Base-by-base conservation (phyloP, 1,140 invertebrate species). In the Drosophila guanche region DNA sequence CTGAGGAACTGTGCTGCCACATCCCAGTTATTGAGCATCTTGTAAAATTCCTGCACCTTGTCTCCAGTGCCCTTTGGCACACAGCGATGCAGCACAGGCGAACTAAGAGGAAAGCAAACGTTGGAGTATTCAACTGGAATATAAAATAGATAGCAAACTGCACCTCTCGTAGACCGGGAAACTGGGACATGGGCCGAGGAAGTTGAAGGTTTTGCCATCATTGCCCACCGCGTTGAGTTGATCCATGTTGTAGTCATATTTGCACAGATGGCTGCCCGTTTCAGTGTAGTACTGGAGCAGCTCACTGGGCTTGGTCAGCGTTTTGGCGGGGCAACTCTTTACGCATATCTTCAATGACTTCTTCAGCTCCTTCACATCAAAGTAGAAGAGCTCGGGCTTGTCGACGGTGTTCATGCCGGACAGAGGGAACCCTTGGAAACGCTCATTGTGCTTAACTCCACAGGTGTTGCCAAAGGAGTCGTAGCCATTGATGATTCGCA, bases 381-480 rank as follows among this genome's bases (percentile, higher is more conserved):
- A 94, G 90, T 96, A 98, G 75, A 98, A 96, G 23, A 98, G 92
- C 89, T 94, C 97, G 91, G 94, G 95, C 90, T 95, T 96, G 48
- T 97, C 94, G 25, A 93, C 93, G 47, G 96, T 97, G 88, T 97
- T 95, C 69, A 95, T 93, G 12, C 97, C 97, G 12, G 96, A 96
- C 37, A 96, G 92, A 5, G 95, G 93, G 76, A 96, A 93, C 76
- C 95, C 94, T 27, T 94, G 94, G 67, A 97, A 94, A 67, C 94
- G 94, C 68, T 94, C 94, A 90, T 97, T 96, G 66, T 94, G 94
- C 73, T 95, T 94, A 46, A 96, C 95, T 22, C 97, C 97, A 92
- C 98, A 99, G 29, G 96, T 97, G 91, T 99, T 98, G n/a, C 97
- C 97, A 93, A 97, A 98, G 71, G 97, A 98, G 91, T 99, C 97